Evolutionary conservation across 2,888 invertebrate genomes (phyloP).

Genomic region (Neria commutata): DNA sequence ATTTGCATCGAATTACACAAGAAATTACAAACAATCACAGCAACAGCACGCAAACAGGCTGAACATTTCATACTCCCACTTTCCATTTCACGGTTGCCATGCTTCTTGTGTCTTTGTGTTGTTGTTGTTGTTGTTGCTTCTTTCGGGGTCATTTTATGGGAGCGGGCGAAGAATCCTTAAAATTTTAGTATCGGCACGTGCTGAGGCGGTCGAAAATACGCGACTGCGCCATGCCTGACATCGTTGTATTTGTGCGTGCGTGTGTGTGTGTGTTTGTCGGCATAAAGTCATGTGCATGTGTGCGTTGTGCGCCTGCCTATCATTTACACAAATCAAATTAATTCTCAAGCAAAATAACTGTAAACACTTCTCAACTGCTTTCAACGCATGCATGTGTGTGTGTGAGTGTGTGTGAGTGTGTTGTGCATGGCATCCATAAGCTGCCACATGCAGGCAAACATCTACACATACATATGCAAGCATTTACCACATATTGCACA

Average conservation of each 20-base stretch:
- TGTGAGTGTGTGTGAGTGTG: slow-evolving; percentile 21
- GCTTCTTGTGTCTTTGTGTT: slow-evolving; percentile 9
- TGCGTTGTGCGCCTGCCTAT: background rate
- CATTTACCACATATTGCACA: no score
- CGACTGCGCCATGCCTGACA: background rate
- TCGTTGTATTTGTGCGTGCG: background rate
- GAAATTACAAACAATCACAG: slow-evolving; percentile 47
- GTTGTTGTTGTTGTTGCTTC: slow-evolving; percentile 1
- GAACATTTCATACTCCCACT: slow-evolving; percentile 16
- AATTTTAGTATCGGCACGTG: slow-evolving; percentile 23
- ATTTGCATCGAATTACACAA: no score
- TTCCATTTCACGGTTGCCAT: slow-evolving; percentile 24
- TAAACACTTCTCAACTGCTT: background rate
- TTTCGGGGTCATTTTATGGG: no score
- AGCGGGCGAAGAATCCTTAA: slow-evolving; percentile 21
- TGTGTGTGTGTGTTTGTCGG: background rate
- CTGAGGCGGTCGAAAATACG: background rate
- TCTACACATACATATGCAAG: background rate
- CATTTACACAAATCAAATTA: slow-evolving; percentile 13
- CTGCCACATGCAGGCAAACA: slow-evolving; percentile 8
- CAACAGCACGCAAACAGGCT: slow-evolving; percentile 22
- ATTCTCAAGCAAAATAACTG: background rate
- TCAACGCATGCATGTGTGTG: background rate
- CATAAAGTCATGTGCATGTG: background rate
- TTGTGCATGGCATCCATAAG: slow-evolving; percentile 10